These are phyloP conservation scores for Drosophila setifemur DNA, from an alignment of 1,140 invertebrate genomes.

Conservation along the genomic window DNA sequence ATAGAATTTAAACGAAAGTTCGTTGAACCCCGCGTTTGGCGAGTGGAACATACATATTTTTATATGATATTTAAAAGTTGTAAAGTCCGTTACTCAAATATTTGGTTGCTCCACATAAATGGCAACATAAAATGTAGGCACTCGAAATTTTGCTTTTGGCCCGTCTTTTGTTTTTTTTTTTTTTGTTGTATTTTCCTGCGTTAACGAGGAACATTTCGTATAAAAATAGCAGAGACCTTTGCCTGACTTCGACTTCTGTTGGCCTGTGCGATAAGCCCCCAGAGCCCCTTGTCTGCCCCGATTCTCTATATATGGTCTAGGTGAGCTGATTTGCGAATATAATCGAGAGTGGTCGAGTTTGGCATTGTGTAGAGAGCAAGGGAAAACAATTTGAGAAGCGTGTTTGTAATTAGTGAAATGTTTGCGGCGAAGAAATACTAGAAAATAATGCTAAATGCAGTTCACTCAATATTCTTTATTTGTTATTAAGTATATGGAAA, in stretches of 20 bases:
- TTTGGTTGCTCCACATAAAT: slow-evolving; percentile 44
- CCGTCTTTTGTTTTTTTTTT: not conserved
- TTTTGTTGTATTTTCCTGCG: not conserved
- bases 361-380: not conserved
- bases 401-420: slow-evolving; percentile 52
- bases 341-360: slow-evolving; percentile 6
- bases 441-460: slow-evolving; percentile 11
- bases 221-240: slow-evolving; percentile 67
- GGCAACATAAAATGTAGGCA: slow-evolving; percentile 11
- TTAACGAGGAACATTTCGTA: slow-evolving; percentile 33
- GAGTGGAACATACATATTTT: not conserved
- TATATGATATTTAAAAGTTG: slow-evolving; percentile 35
- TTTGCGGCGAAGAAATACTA: slow-evolving; percentile 13
- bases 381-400: slow-evolving; percentile 35
- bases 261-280: slow-evolving; percentile 46
- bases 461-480: slow-evolving; percentile 7
- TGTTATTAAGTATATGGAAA: not conserved
- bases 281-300: not conserved
- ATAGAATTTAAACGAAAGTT: slow-evolving; percentile 46
- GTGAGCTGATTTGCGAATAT: slow-evolving; percentile 26
- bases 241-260: slow-evolving; percentile 52
- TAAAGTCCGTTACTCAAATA: slow-evolving; percentile 44
- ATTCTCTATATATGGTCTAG: slow-evolving; percentile 33
- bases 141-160: slow-evolving; percentile 3
- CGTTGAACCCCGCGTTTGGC: slow-evolving; percentile 9